Evolutionary conservation across 2,113 vertebrate species (phyloP).

Genomic region (Heteronetta atricapilla): DNA sequence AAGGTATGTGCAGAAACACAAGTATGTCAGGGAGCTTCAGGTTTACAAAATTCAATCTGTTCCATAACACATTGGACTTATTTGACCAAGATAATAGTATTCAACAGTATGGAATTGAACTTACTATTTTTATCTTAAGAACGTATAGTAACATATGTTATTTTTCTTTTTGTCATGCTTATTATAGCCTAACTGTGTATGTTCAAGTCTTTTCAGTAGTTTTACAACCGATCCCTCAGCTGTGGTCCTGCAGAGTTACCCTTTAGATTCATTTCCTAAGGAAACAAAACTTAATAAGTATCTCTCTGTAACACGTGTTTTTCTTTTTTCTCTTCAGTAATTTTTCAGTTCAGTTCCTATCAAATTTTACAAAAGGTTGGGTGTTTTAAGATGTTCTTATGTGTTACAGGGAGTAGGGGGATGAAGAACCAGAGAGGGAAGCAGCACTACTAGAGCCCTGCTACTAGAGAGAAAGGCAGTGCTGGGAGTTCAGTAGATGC

Average conservation of each 20-base stretch:
- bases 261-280: neutral
- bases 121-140: neutral
- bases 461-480: neutral
- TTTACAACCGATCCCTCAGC: neutral
- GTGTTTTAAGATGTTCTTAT: neutral
- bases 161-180: neutral
- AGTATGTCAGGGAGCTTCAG: neutral
- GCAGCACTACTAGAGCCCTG: accelerated
- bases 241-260: neutral
- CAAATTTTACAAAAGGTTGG: neutral
- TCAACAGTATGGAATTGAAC: neutral
- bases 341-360: neutral
- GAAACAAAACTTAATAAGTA: neutral
- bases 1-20: neutral
- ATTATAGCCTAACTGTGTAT: neutral
- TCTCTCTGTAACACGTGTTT: neutral
- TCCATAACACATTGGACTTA: neutral
- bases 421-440: neutral
- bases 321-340: neutral
- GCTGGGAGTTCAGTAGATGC: neutral
- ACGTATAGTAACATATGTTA: neutral
- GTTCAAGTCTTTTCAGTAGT: neutral
- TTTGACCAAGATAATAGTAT: neutral
- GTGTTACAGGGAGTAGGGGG: neutral
- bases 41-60: neutral